Base-by-base conservation (phyloP, 2,888 invertebrate species). In the Apantesis nais region DNA sequence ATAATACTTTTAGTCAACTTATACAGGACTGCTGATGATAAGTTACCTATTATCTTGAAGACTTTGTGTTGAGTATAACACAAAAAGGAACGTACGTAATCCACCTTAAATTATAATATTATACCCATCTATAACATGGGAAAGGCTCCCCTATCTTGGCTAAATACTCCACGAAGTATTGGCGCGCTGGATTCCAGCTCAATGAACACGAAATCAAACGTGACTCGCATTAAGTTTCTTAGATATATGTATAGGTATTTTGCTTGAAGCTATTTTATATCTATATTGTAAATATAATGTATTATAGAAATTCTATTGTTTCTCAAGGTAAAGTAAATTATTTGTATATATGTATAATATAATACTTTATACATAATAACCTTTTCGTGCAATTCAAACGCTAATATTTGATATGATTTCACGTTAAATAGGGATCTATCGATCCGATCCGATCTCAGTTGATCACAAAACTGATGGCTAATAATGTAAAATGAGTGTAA, bases 201-300 rank as follows among this genome's bases (percentile, higher is more conserved):
- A 79, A 61, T 80, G 80, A 78, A 70, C 72, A 72, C 66, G 70
- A 71, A 78, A 78, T 80, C 80, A 79, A 74, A 80, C 71, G 74
- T 68, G 60, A 77, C 77, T 71, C 70, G 25, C 71, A 75, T 74
- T 78, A 61, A 76, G 75, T 67, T 58, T 68, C 67, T 78, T 77
- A 77, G 72, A 62, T 70, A 73, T 31, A 64, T 68, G 70, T 39
- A 1, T 52, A 52, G 22, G 58, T 58, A 16, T 29, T 16, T 29
- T 29, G 29, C 58, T 29, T 0, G n/a, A n/a, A n/a, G n/a, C 4
- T 44, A 14, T 44, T 1, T 44, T 19, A 44, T 44, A 44, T 44
- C 44, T 44, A 44, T 44, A 19, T 44, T 44, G 5, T 19, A 44
- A 14, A 22, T 29, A 29, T 29, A 29, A 16, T 58, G 16, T 58